Evolutionary conservation across 2,113 vertebrate genomes (phyloP).

Genomic region (Sinosuthora webbiana): DNA sequence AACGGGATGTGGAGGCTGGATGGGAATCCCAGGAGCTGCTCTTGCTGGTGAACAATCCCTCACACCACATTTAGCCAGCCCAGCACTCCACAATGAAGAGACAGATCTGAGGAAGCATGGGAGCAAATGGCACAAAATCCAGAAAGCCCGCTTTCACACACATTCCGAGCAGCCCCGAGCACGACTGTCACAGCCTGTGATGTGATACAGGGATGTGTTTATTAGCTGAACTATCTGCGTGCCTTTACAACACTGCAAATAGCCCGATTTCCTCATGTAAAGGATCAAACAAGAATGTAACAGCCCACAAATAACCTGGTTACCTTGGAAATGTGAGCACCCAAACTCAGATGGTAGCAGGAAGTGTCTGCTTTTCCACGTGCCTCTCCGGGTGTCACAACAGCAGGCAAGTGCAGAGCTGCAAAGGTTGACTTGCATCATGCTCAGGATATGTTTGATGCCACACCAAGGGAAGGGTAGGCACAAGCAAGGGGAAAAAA

Average conservation of each 20-base stretch:
- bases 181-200: not conserved
- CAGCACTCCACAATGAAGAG: not conserved
- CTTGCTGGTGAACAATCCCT: not conserved
- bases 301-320: constrained; percentile 32
- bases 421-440: constrained; percentile 8
- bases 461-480: not conserved
- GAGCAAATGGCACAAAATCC: not conserved
- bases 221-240: constrained; percentile 10
- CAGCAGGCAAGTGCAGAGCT: not conserved
- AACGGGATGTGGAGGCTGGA: not conserved
- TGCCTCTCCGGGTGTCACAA: not conserved
- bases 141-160: not conserved
- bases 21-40: not conserved
- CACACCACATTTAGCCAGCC: not conserved
- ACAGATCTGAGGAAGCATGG: not conserved
- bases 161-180: not conserved
- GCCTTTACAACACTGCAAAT: not conserved
- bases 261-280: not conserved
- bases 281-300: not conserved
- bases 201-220: not conserved
- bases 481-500: not conserved
- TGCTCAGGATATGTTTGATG: not conserved
- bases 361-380: not conserved
- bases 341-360: not conserved
- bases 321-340: constrained; percentile 38